These are phyloP conservation scores for Epinephelus malabaricus DNA, from an alignment of 2,797 vertebrate genomes.

Conservation along the genomic window DNA sequence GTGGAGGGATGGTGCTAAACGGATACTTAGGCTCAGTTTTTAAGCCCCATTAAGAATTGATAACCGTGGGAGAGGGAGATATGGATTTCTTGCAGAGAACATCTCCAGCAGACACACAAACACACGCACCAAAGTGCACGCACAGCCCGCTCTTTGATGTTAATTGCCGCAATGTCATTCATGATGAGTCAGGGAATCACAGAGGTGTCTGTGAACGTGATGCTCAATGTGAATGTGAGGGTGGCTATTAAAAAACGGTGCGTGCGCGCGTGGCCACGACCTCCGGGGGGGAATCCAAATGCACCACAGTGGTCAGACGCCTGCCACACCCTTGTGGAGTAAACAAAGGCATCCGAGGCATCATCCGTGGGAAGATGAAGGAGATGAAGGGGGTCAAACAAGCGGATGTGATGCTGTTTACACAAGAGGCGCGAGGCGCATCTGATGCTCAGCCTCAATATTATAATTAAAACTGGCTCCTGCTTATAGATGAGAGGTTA, in stretches of 20 bases:
- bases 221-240: background rate
- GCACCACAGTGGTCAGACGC: constrained; percentile 61
- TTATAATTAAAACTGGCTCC: constrained; percentile 33
- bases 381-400: background rate
- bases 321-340: constrained; percentile 74
- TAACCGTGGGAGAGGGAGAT: constrained; percentile 49
- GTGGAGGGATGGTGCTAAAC: constrained; percentile 2
- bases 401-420: background rate
- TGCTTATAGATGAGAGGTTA: constrained; percentile 39
- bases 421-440: background rate
- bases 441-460: constrained; percentile 18
- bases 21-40: constrained; percentile 25
- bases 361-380: background rate
- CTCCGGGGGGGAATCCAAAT: constrained; percentile 39
- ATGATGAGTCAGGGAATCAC: constrained; percentile 53
- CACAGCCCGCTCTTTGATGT: constrained; percentile 19
- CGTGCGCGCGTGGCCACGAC: constrained; percentile 13
- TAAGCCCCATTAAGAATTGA: constrained; percentile 61
- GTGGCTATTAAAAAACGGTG: background rate
- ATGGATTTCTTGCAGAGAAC: constrained; percentile 21
- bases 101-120: background rate
- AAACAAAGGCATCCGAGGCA: constrained; percentile 69
- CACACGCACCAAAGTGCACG: background rate
- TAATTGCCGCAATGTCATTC: constrained; percentile 61
- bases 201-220: constrained; percentile 38